Conservation (phyloP, 2,888 invertebrate genomes). For the Sarcophaga caerulescens region DNA sequence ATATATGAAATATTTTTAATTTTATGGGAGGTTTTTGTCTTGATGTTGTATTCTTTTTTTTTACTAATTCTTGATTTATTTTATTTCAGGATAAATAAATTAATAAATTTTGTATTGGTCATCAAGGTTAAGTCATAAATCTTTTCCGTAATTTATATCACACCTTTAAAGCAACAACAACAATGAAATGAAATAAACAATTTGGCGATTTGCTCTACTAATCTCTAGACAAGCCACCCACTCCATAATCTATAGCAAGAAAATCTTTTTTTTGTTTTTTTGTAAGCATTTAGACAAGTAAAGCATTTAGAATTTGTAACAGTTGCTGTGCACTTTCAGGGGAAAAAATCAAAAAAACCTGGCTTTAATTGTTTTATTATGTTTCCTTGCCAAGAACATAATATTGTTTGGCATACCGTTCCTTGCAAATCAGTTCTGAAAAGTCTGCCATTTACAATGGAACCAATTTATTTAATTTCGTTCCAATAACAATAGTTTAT, state of each 20-base stretch:
- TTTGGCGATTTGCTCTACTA: slow-evolving; percentile 17
- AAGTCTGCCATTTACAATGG: neutral
- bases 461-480: slow-evolving; percentile 30
- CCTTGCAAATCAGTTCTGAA: neutral
- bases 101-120: neutral
- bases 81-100: neutral
- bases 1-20: neutral
- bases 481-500: slow-evolving; percentile 33
- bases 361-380: slow-evolving; percentile 49
- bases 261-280: no score
- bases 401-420: slow-evolving; percentile 45
- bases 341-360: no score
- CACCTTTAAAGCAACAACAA: slow-evolving; percentile 6
- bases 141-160: slow-evolving; percentile 28
- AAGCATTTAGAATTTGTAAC: neutral
- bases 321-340: neutral
- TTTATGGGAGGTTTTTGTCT: slow-evolving; percentile 4
- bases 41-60: slow-evolving; percentile 14
- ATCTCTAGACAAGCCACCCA: slow-evolving; percentile 23
- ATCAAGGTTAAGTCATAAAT: slow-evolving; percentile 49
- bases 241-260: neutral
- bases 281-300: neutral
- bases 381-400: slow-evolving; percentile 43
- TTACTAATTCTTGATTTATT: slow-evolving; percentile 1
- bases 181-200: neutral